phyloP scores from a whole-genome alignment of 2,797 vertebrate genomes.

The Phrynocephalus forsythii region DNA sequence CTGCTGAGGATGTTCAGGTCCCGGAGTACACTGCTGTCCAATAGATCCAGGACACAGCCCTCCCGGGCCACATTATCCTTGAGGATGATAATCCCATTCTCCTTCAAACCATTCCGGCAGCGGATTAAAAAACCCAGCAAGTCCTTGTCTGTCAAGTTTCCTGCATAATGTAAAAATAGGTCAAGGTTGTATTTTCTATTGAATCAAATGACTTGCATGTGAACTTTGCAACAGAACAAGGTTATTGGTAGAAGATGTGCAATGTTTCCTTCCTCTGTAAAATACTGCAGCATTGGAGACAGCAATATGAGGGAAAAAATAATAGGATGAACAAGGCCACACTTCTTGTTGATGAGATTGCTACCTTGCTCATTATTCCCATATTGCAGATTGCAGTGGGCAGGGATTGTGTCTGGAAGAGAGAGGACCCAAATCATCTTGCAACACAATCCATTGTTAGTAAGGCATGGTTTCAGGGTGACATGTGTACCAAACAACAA shows the following conservation, averaged over 20 bases:
- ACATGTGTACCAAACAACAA: background rate
- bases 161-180: constrained; percentile 70
- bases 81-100: constrained; percentile 89
- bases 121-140: constrained; percentile 88
- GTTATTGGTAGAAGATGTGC: background rate
- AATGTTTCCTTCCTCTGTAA: background rate
- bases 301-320: background rate
- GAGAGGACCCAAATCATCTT: background rate
- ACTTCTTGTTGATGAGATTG: no score
- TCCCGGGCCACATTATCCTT: constrained; percentile 96
- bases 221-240: background rate
- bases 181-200: background rate
- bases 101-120: constrained; percentile 87
- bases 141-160: constrained; percentile 93
- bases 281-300: background rate
- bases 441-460: background rate
- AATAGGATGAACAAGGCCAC: background rate
- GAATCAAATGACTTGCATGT: background rate
- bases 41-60: constrained; percentile 89
- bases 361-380: background rate
- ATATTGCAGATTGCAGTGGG: background rate
- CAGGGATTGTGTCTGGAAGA: background rate
- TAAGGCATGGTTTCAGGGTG: background rate
- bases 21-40: constrained; percentile 92
- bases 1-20: constrained; percentile 89